Evolutionary conservation across 1,140 invertebrate species (phyloP).

Genomic region (Ctenoplectra terminalis): DNA sequence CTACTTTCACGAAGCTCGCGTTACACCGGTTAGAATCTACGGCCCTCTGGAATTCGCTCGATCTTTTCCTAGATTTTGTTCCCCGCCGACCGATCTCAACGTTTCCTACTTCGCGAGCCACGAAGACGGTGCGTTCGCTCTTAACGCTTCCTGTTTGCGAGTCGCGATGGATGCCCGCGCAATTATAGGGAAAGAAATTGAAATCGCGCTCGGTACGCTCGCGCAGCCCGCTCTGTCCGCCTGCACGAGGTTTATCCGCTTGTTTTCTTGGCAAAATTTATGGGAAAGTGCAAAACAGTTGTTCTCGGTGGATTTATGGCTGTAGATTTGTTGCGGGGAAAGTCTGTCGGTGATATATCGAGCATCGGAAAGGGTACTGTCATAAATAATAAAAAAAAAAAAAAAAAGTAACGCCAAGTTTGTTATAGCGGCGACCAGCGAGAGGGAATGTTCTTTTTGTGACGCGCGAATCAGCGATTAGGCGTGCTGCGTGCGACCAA

Average conservation of each 20-base stretch:
- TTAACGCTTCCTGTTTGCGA: background rate
- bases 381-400: constrained; percentile 19
- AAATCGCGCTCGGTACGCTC: background rate
- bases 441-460: background rate
- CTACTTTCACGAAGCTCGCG: constrained; percentile 5
- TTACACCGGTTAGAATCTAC: background rate
- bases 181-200: constrained; percentile 34
- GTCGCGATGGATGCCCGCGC: background rate
- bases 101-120: background rate
- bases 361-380: background rate
- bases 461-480: background rate
- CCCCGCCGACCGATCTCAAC: background rate
- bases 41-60: background rate
- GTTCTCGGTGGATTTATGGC: constrained; percentile 37
- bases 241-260: background rate
- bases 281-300: constrained; percentile 41
- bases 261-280: constrained; percentile 16
- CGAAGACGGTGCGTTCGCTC: background rate
- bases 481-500: background rate
- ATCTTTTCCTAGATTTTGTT: background rate
- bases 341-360: constrained; percentile 24
- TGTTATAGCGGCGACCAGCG: background rate
- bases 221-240: no score
- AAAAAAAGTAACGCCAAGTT: background rate
- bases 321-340: constrained; percentile 17